Evolutionary conservation across 1,140 invertebrate genomes (phyloP), one percentile per base, ranked within the genome.

Genomic region (Aphis craccivora): DNA sequence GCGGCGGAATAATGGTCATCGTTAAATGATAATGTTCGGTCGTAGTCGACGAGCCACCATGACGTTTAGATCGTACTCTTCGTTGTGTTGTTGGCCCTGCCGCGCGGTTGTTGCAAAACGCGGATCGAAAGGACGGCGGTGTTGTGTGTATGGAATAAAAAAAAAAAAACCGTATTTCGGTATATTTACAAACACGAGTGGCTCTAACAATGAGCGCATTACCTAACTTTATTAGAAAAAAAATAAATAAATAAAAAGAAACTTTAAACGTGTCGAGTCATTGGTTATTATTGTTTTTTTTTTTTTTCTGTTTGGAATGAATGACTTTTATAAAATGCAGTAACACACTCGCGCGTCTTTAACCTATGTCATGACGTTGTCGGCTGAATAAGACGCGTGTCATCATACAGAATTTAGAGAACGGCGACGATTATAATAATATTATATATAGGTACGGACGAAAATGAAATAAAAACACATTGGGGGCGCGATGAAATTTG

Each of bases 241-340:
- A 76, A 76, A 60, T 30, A n/a, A 67, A 76, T 76, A 76, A 76
- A 76, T 76, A 93, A 93, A 93, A 93, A 93, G 91, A 84, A 93
- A 93, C 91, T 93, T 93, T 93, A 93, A 93, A 93, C 76, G 91
- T 93, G 91, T 93, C n/a, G 91, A 93, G 91, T 93, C 91, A 93
- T 93, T 93, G 91, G 91, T 93, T 93, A 93, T 93, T 93, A 93
- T 93, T 93, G 91, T 91, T 91, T 91, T 91, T 90, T 90, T 89
- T 90, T 90, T 91, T 91, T 91, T 90, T 91, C 45, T 92, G 60
- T 92, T 81, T 86, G 81, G 81, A 93, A 93, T 84, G 91, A 93
- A 93, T 93, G 91, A 93, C 91, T 93, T 93, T 93, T 93, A 93
- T 93, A 93, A 93, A 93, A 93, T 86, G 81, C 91, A 84, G 81